Evolutionary conservation across 2,113 vertebrate species (phyloP).

Genomic region (Epinephelus lanceolatus): DNA sequence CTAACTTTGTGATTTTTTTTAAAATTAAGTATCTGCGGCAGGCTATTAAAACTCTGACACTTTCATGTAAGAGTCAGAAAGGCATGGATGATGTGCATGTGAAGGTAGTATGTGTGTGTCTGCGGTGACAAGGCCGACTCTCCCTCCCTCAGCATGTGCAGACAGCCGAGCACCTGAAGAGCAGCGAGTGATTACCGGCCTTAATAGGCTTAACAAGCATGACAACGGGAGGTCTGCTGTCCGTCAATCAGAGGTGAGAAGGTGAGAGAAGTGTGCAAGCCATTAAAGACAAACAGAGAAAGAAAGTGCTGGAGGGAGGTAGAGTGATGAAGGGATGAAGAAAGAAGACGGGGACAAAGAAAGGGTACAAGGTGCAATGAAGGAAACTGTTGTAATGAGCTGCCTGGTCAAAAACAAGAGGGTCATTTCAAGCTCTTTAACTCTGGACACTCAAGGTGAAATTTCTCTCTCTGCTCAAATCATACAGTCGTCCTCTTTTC

Average conservation of each 20-base stretch:
- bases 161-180: constrained; percentile 63
- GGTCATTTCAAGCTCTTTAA: constrained; percentile 56
- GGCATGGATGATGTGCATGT: background rate
- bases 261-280: constrained; percentile 33
- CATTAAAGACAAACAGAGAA: constrained; percentile 43
- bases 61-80: background rate
- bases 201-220: constrained; percentile 78
- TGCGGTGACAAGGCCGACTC: constrained; percentile 10
- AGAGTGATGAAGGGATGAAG: constrained; percentile 8
- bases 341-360: constrained; percentile 1
- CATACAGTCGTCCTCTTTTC: background rate
- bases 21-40: background rate
- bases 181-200: constrained; percentile 65
- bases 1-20: too few species aligned
- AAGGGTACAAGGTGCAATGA: constrained; percentile 15
- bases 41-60: background rate
- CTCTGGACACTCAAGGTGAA: constrained; percentile 20
- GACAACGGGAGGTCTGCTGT: constrained; percentile 74
- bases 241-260: constrained; percentile 71
- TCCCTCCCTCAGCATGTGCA: constrained; percentile 37
- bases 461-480: background rate
- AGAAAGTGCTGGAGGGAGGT: background rate
- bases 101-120: background rate
- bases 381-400: constrained; percentile 41
- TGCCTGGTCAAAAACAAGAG: constrained; percentile 37